Base-by-base conservation (phyloP, 2,113 vertebrate genomes). In the Oncorhynchus tshawytscha region DNA sequence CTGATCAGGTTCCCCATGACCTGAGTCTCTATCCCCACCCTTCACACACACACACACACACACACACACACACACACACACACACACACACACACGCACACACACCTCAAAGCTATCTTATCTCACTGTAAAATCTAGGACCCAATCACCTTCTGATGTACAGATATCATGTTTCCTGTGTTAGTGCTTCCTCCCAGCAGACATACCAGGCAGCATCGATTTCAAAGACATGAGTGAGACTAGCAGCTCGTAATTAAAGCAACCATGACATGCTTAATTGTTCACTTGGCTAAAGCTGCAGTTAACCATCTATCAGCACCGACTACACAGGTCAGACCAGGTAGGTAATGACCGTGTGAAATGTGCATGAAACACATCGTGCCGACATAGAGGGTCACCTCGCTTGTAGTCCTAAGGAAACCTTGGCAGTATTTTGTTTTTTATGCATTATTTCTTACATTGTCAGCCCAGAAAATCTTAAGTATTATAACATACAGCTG, bases 1-100 rank as follows among this genome's bases (percentile, higher is more conserved):
- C 27, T 65, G 57, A 81, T 74, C 59, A 76, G 27, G 18, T 71
- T 82, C 76, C 67, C 39, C 66, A 77, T 70, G 11, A 71, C 71
- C 72, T 64, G 73, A 25, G 45, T 54, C 57, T 31, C 57, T 31
- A 57, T 64, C 70, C 73, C 45, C 67, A 16, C 31, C 25, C 24
- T 9, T 27, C 24, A 29, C 65, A 67, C 65, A 29, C 64, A 66
- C 22, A 29, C 29, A 31, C 22, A 1, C 27, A 34, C 16, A 72
- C 27, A 72, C 25, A 34, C 15, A 72, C 27, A 72, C 25, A 1
- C 24, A 24, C 24, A 24, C 27, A 29, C 27, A 4, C 27, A 1
- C 25, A 27, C 16, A 72, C 27, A 72, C 25, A n/a, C n/a, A n/a
- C n/a, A n/a, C n/a, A n/a, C n/a, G n/a, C 22, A 0, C 27, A 34